These are phyloP conservation scores for Urocyon cinereoargenteus DNA, from an alignment of 2,797 vertebrate species.

Conservation along the genomic window DNA sequence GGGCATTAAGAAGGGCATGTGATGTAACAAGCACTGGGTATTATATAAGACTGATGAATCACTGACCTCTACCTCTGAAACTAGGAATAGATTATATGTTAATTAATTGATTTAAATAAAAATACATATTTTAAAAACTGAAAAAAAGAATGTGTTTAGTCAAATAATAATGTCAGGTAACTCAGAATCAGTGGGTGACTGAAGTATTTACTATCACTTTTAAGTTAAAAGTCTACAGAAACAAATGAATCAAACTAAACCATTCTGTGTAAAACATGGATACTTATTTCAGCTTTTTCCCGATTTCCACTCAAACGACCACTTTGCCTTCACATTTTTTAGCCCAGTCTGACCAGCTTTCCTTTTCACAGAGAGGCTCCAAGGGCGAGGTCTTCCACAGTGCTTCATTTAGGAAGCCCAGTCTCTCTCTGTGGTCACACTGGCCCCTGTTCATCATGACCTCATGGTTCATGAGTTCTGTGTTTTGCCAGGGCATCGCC, in stretches of 20 bases:
- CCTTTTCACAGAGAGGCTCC: neutral
- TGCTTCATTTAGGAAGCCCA: neutral
- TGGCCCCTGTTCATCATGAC: slow-evolving; percentile 23
- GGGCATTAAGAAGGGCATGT: neutral
- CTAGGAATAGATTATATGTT: neutral
- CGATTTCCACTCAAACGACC: too few relatives aligned
- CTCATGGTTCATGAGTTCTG: slow-evolving; percentile 5
- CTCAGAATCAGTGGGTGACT: neutral
- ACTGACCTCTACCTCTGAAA: neutral
- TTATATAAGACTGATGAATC: neutral
- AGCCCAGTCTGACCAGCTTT: too few relatives aligned
- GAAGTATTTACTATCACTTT: neutral
- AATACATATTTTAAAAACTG: neutral
- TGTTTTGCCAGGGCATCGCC: slow-evolving; percentile 6
- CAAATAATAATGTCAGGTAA: neutral
- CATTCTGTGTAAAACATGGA: neutral
- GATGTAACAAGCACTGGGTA: neutral
- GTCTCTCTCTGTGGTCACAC: neutral
- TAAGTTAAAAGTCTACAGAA: neutral
- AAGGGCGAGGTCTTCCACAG: neutral
- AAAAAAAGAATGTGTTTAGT: neutral
- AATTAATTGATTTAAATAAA: neutral
- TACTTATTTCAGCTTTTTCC: neutral
- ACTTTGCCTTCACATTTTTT: neutral
- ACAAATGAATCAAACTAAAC: neutral